phyloP scores from a whole-genome alignment of 2,113 vertebrate genomes.

The Coracopsis vasa region DNA sequence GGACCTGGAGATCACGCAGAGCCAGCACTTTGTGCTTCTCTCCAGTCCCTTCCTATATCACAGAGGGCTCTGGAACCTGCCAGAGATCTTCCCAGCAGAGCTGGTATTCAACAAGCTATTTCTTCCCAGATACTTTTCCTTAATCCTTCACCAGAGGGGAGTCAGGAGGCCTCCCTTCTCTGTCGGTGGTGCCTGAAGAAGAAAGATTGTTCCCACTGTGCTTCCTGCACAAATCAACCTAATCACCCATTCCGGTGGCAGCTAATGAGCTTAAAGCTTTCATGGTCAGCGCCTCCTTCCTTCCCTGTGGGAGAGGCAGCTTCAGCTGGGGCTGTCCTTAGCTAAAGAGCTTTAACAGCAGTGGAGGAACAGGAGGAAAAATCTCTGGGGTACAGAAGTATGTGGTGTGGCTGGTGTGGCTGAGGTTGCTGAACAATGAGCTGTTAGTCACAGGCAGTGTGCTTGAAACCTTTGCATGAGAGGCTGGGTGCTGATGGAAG shows the following conservation, averaged over 20 bases:
- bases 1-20: neutral
- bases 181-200: neutral
- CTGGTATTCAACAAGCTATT: neutral
- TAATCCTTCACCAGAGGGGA: neutral
- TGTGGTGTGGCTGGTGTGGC: neutral
- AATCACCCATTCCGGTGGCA: neutral
- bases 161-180: neutral
- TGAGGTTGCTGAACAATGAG: neutral
- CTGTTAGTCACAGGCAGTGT: neutral
- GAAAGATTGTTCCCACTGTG: neutral
- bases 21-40: neutral
- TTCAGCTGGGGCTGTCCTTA: neutral
- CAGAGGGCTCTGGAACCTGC: neutral
- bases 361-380: neutral
- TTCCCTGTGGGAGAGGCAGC: neutral
- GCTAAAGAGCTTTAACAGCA: neutral
- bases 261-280: constrained; percentile 43
- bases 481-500: neutral
- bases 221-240: neutral
- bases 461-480: rapidly evolving
- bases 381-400: neutral
- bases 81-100: neutral
- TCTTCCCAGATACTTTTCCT: neutral
- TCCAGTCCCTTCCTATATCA: neutral
- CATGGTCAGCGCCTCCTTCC: neutral